phyloP scores from a whole-genome alignment of 2,888 invertebrate genomes.

The Eupeodes latifasciatus region DNA sequence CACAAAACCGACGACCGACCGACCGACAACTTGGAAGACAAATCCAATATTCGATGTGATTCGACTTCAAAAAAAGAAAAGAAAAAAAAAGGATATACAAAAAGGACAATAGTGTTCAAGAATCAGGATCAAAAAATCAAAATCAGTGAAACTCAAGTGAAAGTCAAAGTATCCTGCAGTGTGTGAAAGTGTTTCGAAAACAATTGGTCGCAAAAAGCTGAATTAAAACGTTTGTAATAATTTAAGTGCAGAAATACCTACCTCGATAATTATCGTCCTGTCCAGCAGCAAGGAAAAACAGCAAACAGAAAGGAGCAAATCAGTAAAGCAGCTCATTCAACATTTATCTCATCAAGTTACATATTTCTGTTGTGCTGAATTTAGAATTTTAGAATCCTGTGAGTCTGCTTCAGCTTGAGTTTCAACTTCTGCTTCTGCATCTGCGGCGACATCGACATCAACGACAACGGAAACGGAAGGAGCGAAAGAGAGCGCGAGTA shows the following conservation, averaged over 20 bases:
- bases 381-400: neutral
- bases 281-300: constrained; percentile 19
- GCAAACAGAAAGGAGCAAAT: no score
- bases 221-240: constrained; percentile 36
- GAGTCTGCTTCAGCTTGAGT: no score
- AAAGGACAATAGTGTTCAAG: constrained; percentile 23
- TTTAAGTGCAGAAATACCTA: constrained; percentile 33
- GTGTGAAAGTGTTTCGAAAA: constrained; percentile 63
- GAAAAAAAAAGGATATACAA: constrained; percentile 24
- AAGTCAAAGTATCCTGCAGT: constrained; percentile 33
- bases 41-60: constrained; percentile 52
- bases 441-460: no score
- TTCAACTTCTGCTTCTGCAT: constrained; percentile 50
- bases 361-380: neutral
- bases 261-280: constrained; percentile 46
- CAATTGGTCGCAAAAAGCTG: constrained; percentile 23
- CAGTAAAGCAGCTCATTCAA: constrained; percentile 38
- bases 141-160: constrained; percentile 65
- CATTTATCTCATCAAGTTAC: constrained; percentile 55
- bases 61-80: constrained; percentile 20
- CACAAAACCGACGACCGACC: neutral
- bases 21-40: constrained; percentile 40
- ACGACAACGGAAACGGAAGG: constrained; percentile 34
- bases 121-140: constrained; percentile 32
- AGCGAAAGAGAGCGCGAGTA: constrained; percentile 59